phyloP scores from a whole-genome alignment of 2,888 invertebrate genomes.

The Scrobipalpa atriplicella region DNA sequence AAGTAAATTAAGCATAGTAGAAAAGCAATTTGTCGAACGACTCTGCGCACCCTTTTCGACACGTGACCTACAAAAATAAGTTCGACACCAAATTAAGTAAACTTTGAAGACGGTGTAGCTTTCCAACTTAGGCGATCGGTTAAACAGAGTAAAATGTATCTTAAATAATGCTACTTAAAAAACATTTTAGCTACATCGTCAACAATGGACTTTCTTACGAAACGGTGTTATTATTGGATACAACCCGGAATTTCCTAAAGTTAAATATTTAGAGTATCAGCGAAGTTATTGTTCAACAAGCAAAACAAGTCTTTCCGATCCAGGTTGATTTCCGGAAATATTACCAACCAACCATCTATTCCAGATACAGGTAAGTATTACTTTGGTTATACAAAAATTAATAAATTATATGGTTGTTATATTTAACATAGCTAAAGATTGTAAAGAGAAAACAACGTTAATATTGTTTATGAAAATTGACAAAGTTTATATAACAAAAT shows the following conservation, averaged over 20 bases:
- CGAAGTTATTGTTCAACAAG: conserved; percentile 28
- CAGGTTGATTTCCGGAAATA: conserved; percentile 3
- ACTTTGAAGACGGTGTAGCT: conserved; percentile 58
- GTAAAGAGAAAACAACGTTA: not conserved
- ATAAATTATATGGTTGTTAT: no score
- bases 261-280: conserved; percentile 29
- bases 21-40: conserved; percentile 66
- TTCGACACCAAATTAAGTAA: conserved; percentile 54
- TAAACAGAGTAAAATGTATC: conserved; percentile 14
- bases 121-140: conserved; percentile 46
- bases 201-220: not conserved
- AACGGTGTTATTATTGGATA: conserved; percentile 22
- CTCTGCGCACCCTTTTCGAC: conserved; percentile 57
- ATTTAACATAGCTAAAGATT: not conserved
- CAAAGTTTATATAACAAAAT: conserved; percentile 25
- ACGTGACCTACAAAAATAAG: conserved; percentile 59
- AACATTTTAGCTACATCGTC: no score
- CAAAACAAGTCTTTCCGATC: conserved; percentile 28
- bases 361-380: not conserved
- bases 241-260: conserved; percentile 21
- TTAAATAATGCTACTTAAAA: not conserved
- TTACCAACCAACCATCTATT: not conserved
- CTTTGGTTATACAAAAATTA: no score
- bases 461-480: conserved; percentile 21
- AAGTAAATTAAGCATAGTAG: conserved; percentile 69